Base-by-base conservation (phyloP, 2,797 vertebrate species). In the Enteromius trimaculatus region DNA sequence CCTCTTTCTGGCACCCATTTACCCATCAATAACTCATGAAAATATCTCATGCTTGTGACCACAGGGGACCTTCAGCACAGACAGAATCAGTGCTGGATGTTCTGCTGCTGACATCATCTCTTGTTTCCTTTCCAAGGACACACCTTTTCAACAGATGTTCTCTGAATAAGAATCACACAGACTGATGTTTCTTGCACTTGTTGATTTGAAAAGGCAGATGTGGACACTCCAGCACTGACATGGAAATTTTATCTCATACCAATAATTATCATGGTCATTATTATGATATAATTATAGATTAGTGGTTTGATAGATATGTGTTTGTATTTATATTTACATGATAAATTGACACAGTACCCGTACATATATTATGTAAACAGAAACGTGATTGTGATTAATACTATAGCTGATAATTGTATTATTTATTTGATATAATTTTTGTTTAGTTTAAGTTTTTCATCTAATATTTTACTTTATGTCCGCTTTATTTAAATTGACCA, bases 121-220 rank as follows among this genome's bases (percentile, higher is more conserved):
- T 64, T 10, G 47, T 77, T 66, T 65, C 10, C 10, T 72, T 26
- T 84, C 49, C 47, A 74, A 84, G 69, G 82, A 79, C 69, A 55
- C 77, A 79, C 77, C 77, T 84, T 84, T 66, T 21, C 8, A 1
- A 69, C 77, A 84, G 82, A 84, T 84, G 82, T 84, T 77, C 74
- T 55, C 77, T 62, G 68, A 70, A 65, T 29, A 23, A 29, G 29
- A 72, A 72, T 65, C 60, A 2, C 31, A 62, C 17, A 10, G 23
- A 49, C 26, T n/a, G 26, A n/a, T 19, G 62, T 60, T n/a, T 31
- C 13, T 34, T 68, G 42, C 21, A 11, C 13, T 68, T 62, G 23
- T 62, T 42, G 55, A 44, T 58, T 76, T 76, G 1, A 74, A 74
- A 51, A 53, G 19, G 19, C 29, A 74, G 47, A 51, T 53, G 31